Conservation (phyloP, 1,140 invertebrate genomes). For the Melipona quadrifasciata region DNA sequence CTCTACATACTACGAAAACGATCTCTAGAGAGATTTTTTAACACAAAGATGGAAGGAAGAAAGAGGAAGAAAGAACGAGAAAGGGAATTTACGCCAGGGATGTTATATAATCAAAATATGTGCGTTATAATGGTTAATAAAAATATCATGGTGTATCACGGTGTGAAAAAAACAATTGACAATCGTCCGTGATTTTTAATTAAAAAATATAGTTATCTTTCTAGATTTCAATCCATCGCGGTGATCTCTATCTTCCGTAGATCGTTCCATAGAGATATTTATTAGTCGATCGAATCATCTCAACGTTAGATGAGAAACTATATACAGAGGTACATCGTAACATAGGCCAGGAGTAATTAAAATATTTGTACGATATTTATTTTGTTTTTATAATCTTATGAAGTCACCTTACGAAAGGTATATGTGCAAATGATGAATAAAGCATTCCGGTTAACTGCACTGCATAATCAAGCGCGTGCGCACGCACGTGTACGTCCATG, state of each 20-base stretch:
- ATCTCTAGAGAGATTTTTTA: background rate
- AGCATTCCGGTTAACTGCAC: conserved; percentile 40
- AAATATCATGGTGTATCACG: conserved; percentile 47
- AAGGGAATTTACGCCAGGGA: conserved; percentile 64
- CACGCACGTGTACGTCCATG: conserved; percentile 45
- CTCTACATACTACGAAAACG: background rate
- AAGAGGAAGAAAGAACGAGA: background rate
- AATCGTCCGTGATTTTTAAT: too few species aligned
- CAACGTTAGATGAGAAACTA: background rate
- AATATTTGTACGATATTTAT: background rate
- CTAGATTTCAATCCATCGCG: background rate
- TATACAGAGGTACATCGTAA: background rate
- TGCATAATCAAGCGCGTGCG: conserved; percentile 59
- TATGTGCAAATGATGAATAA: conserved; percentile 38
- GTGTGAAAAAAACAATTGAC: background rate
- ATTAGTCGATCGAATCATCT: background rate
- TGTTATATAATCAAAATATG: conserved; percentile 72
- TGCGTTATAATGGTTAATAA: conserved; percentile 67
- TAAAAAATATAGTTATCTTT: background rate
- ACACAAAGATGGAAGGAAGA: background rate
- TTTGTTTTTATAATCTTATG: background rate
- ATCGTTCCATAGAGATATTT: background rate
- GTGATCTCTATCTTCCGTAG: background rate
- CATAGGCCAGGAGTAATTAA: background rate
- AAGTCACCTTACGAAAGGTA: background rate